Evolutionary conservation across 2,888 invertebrate genomes (phyloP), one percentile per base, ranked within the genome.

Genomic region (Chirona hameri): DNA sequence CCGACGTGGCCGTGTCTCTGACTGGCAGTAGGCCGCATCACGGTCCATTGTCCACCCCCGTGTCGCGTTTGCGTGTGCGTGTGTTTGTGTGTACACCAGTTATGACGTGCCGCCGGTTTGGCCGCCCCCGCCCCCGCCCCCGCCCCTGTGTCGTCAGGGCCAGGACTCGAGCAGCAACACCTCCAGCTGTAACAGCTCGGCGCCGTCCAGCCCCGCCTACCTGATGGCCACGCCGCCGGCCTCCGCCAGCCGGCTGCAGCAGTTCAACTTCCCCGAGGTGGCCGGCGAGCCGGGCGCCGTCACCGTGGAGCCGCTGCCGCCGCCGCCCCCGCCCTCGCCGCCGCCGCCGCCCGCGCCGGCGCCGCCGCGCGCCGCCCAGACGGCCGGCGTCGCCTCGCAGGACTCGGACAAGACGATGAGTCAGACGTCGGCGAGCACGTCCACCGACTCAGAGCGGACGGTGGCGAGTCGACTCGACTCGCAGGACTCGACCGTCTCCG

Each of bases 161-260:
- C 94, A 93, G 46, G 96, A 96, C 89, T 95, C 95, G 85, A 95
- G 96, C 88, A 97, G 97, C 76, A 96, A 95, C 88, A 95, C 96
- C 83, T 97, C 97, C 83, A 97, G 97, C 88, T 97, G 97, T 90
- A 97, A 97, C 89, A 97, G 96, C 88, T 97, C 97, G 83, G 96
- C 97, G 84, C 97, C 98, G 84, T 97, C 97, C 86, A 97, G 96
- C 87, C 98, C 98, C 81, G 97, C 96, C 86, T 90, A 82, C 31
- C 81, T 76, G 39, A 81, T 84, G 57, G 52, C 82, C 15, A 82
- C 72, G 72, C 81, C 29, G 65, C 52, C 69, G 18, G 79, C n/a
- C 18, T 31, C 31, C 2, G 72, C 81, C 48, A 12, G 31, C 21
- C 76, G 39, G 10, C 39, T 39, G 39, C 76, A 76, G 39, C 76